Base-by-base conservation (phyloP, 2,888 invertebrate species). In the Dastarcus helophoroides region DNA sequence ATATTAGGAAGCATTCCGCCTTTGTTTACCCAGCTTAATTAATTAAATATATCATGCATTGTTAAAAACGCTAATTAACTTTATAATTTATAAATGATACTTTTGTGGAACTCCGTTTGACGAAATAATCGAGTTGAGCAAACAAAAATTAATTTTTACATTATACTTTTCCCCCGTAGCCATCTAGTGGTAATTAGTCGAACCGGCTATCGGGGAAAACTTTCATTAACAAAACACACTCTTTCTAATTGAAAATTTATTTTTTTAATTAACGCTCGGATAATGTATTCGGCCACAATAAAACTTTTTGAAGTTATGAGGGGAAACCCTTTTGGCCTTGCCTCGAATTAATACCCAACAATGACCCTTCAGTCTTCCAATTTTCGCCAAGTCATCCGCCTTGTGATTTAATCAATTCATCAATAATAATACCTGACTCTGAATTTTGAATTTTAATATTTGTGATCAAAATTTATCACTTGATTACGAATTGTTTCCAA, bases 181-280 rank as follows among this genome's bases (percentile, higher is more conserved):
- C 43, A 48, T 49, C 50, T 49, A 48, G 37, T 44, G 41, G 47
- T 49, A 50, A 50, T 50, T 49, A 50, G 47, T 44, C 40, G 46
- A 47, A 47, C 46, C 38, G 34, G 42, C 38, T 43, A 46, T 44
- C 37, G 38, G 37, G 43, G 46, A 46, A 47, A 48, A 50, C 43
- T 51, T 52, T 51, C 52, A 51, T 52, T 51, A 52, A 49, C 52
- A 49, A 47, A 50, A 48, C 50, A 52, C 52, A 52, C 50, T 50
- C 45, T 43, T 46, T 47, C 50, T 50, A 51, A 50, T 51, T 51
- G 50, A 51, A 52, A 50, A 51, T 51, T 50, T 48, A 49, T 50
- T 50, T 51, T 52, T 52, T 52, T 51, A 51, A 52, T 52, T 51
- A 52, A 47, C 50, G 42, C 32, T 32, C 39, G 35, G 41, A 36